A percentile compares a stretch with the other conserved stretches of the same genome.
phyloP scores from a whole-genome alignment of 2,797 vertebrate genomes.

The Coracias cyanogaster region DNA sequence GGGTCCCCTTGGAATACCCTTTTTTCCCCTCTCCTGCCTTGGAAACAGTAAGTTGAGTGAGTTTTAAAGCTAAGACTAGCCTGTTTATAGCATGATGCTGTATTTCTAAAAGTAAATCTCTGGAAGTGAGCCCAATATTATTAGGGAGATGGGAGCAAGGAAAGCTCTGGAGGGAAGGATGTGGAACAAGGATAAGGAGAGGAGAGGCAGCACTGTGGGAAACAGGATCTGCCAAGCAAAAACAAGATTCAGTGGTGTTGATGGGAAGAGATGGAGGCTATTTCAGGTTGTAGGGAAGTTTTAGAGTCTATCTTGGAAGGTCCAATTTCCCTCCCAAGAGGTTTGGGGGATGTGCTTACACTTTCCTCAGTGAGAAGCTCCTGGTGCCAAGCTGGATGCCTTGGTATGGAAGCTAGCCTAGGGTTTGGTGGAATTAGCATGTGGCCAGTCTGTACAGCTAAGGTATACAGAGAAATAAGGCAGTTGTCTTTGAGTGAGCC shows the following conservation, averaged over 20 bases:
- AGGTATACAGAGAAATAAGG: background rate
- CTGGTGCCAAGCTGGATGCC: background rate
- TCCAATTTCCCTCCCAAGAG: background rate
- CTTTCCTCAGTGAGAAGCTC: background rate
- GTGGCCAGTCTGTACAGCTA: background rate
- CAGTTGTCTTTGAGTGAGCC: background rate
- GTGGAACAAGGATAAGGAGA: background rate
- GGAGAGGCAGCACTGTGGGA: background rate
- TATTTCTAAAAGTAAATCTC: background rate
- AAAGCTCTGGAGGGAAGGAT: conserved; percentile 7
- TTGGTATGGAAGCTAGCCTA: background rate
- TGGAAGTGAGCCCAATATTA: background rate
- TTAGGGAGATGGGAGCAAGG: background rate
- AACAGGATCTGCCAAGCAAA: background rate
- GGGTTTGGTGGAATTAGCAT: background rate
- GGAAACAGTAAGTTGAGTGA: background rate
- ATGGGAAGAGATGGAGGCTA: background rate
- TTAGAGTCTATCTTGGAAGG: background rate
- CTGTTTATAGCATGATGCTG: background rate
- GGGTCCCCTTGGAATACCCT: conserved; percentile 17
- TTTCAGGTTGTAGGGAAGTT: background rate
- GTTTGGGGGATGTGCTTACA: background rate
- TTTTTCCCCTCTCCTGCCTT: background rate
- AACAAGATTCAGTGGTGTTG: background rate
- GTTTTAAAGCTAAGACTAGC: background rate